These are phyloP conservation scores for Perizoma affinitatum DNA, from an alignment of 2,888 invertebrate genomes.

Conservation along the genomic window DNA sequence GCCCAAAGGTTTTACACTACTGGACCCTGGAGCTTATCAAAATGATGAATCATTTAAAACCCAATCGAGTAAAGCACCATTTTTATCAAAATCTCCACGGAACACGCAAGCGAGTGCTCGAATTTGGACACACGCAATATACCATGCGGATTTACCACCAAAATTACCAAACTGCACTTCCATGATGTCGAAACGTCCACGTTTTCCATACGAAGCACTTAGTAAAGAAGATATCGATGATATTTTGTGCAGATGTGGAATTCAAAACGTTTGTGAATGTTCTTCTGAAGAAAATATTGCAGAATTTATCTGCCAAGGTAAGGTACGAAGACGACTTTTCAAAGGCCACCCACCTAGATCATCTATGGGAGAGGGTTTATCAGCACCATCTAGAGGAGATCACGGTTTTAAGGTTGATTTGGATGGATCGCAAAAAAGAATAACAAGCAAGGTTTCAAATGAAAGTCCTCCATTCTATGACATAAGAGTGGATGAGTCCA, in stretches of 20 bases:
- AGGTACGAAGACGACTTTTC: conserved; percentile 52
- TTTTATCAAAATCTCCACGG: conserved; percentile 60
- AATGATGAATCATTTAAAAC: conserved; percentile 31
- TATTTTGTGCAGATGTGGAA: conserved; percentile 64
- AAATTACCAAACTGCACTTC: conserved; percentile 62
- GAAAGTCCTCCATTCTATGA: conserved; percentile 64
- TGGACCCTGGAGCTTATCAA: conserved; percentile 70
- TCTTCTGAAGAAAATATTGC: conserved; percentile 41
- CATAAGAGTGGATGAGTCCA: conserved; percentile 53
- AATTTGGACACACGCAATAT: conserved; percentile 65
- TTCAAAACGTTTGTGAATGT: conserved; percentile 60
- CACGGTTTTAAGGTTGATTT: conserved; percentile 46
- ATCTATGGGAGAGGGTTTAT: conserved; percentile 44
- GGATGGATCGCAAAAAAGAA: conserved; percentile 46
- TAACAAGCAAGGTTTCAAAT: conserved; percentile 34
- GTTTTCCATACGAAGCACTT: conserved; percentile 66
- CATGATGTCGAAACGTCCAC: conserved; percentile 59
- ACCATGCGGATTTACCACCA: conserved; percentile 41
- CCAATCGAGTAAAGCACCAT: conserved; percentile 54
- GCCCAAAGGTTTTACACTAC: conserved; percentile 50
- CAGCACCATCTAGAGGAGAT: conserved; percentile 52
- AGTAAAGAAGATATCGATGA: conserved; percentile 61
- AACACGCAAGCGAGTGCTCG: conserved; percentile 38
- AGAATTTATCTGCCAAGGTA: conserved; percentile 55
- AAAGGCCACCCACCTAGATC: conserved; percentile 57